Conservation (phyloP, 2,888 invertebrate genomes). For the Andrena trimmerana region DNA sequence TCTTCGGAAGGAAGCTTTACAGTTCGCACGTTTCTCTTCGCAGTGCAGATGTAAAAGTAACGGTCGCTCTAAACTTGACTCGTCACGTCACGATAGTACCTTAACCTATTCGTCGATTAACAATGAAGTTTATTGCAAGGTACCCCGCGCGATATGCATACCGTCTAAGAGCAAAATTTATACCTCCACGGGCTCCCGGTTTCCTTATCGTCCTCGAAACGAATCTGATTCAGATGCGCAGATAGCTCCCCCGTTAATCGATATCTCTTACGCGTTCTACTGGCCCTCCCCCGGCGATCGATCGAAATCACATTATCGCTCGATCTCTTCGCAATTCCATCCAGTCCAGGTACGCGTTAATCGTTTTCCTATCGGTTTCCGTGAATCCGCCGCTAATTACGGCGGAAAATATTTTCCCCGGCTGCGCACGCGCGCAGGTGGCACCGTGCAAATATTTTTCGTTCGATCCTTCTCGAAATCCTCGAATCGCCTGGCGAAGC, state of each 20-base stretch:
- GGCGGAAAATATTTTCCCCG: constrained; percentile 17
- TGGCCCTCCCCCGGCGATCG: background rate
- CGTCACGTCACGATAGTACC: too few relatives aligned
- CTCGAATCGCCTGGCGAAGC: background rate
- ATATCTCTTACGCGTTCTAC: background rate
- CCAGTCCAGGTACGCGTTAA: background rate
- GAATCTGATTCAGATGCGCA: background rate
- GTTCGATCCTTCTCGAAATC: background rate
- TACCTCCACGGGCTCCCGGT: background rate
- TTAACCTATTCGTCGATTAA: too few relatives aligned
- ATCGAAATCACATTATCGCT: background rate
- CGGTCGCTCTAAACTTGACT: too few relatives aligned
- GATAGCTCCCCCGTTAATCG: background rate
- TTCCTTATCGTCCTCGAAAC: background rate
- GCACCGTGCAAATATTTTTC: constrained; percentile 28
- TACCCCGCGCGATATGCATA: too few relatives aligned
- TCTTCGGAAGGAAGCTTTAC: too few relatives aligned
- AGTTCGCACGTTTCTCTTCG: too few relatives aligned
- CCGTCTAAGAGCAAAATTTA: background rate
- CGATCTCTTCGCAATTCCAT: background rate
- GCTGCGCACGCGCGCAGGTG: background rate
- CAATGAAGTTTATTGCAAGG: background rate
- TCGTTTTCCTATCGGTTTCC: constrained; percentile 14
- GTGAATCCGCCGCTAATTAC: constrained; percentile 20
- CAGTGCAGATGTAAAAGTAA: too few relatives aligned